Conservation (phyloP, 2,888 invertebrate genomes). For the Apeira syringaria region DNA sequence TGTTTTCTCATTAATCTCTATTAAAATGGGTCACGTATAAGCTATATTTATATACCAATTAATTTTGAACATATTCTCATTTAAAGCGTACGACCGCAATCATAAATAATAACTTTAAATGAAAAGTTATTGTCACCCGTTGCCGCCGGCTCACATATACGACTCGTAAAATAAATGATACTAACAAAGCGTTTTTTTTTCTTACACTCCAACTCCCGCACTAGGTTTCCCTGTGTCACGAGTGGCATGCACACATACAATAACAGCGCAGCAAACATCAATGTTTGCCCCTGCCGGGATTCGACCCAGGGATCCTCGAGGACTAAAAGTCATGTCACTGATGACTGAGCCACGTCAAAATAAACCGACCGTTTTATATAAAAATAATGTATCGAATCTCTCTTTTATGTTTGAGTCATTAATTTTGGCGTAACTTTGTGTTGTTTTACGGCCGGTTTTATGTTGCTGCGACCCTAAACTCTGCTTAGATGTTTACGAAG, state of each 20-base stretch:
- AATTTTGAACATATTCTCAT: conserved; percentile 8
- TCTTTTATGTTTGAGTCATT: conserved; percentile 44
- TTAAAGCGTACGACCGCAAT: neutral
- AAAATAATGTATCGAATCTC: conserved; percentile 42
- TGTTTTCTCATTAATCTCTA: no score
- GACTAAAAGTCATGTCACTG: no score
- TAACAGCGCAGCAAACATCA: no score
- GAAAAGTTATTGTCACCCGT: conserved; percentile 19
- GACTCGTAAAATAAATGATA: conserved; percentile 19
- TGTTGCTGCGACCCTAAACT: conserved; percentile 48
- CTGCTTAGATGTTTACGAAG: conserved; percentile 51
- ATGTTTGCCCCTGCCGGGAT: no score
- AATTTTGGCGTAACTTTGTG: conserved; percentile 52
- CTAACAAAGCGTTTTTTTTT: no score
- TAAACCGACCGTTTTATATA: conserved; percentile 39
- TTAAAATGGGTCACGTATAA: neutral
- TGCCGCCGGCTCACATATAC: conserved; percentile 24
- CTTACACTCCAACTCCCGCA: no score
- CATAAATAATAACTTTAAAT: conserved; percentile 20
- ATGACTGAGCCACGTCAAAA: no score
- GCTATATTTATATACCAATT: neutral
- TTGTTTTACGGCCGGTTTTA: conserved; percentile 55
- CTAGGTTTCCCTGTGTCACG: no score
- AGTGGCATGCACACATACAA: no score
- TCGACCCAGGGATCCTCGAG: no score